Evolutionary conservation across 2,888 invertebrate genomes (phyloP).

Genomic region (Sericinus montela): DNA sequence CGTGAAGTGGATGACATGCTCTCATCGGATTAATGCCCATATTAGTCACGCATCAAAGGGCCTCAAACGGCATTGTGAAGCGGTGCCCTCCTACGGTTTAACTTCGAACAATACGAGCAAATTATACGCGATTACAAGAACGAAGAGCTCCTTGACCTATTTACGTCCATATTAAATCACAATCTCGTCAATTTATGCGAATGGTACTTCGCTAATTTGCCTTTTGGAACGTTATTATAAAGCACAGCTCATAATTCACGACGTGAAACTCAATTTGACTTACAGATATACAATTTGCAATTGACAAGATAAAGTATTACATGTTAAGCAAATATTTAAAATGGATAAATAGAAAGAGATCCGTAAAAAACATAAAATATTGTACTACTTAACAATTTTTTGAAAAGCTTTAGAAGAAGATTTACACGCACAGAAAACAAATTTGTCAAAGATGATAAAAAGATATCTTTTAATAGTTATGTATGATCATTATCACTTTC

Average conservation of each 20-base stretch:
- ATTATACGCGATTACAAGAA: slow-evolving; percentile 65
- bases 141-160: slow-evolving; percentile 68
- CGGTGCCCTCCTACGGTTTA: slow-evolving; percentile 53
- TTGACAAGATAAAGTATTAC: too few species aligned
- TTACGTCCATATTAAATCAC: slow-evolving; percentile 52
- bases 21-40: slow-evolving; percentile 65
- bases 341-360: too few species aligned
- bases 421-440: too few species aligned
- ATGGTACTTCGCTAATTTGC: slow-evolving; percentile 3
- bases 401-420: too few species aligned
- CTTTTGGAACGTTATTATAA: slow-evolving; percentile 13
- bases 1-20: slow-evolving; percentile 71
- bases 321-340: too few species aligned
- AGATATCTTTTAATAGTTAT: too few species aligned
- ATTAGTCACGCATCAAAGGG: slow-evolving; percentile 75
- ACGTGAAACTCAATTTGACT: too few species aligned
- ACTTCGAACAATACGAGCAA: slow-evolving; percentile 61
- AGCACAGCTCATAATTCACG: not conserved
- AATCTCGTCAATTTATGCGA: slow-evolving; percentile 16
- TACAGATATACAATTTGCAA: too few species aligned
- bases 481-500: too few species aligned
- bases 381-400: too few species aligned
- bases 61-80: slow-evolving; percentile 51
- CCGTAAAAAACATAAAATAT: too few species aligned
- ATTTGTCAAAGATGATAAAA: too few species aligned